These are phyloP conservation scores for Oryzaephilus surinamensis DNA, from an alignment of 1,140 invertebrate species.

Conservation along the genomic window DNA sequence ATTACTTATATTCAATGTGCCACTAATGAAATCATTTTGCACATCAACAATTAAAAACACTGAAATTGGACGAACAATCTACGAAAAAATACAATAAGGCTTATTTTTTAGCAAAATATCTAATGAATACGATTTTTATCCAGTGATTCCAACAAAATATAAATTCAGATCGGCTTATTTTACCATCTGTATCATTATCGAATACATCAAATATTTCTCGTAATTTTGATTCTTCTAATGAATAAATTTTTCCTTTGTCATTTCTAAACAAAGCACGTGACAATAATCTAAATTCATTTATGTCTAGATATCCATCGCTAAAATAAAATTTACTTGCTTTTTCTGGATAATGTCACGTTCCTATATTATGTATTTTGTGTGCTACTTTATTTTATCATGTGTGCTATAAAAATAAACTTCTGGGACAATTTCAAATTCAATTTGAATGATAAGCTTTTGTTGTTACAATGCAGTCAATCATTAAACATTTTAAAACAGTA, in stretches of 20 bases:
- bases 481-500: too few species aligned
- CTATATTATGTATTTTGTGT: too few species aligned
- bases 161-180: slow-evolving; percentile 75
- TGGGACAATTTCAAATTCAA: slow-evolving; percentile 1
- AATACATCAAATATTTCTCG: slow-evolving; percentile 70
- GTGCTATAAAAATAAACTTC: too few species aligned
- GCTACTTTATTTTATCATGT: too few species aligned
- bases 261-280: slow-evolving; percentile 78
- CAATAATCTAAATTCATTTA: slow-evolving; percentile 68
- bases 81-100: slow-evolving; percentile 8
- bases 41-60: slow-evolving; percentile 94
- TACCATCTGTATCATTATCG: slow-evolving; percentile 65
- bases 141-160: slow-evolving; percentile 71
- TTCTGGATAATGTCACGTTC: too few species aligned
- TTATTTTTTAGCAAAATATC: background rate
- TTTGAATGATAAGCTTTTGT: too few species aligned
- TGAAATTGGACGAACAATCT: slow-evolving; percentile 77
- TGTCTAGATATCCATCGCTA: slow-evolving; percentile 67
- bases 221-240: slow-evolving; percentile 58
- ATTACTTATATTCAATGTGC: slow-evolving; percentile 84
- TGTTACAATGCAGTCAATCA: background rate
- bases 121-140: slow-evolving; percentile 58
- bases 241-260: slow-evolving; percentile 74
- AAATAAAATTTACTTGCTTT: slow-evolving; percentile 21
- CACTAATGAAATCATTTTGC: slow-evolving; percentile 96